Evolutionary conservation across 2,797 vertebrate genomes (phyloP), one percentile per base, ranked within the genome.

Genomic region (Urocyon cinereoargenteus): DNA sequence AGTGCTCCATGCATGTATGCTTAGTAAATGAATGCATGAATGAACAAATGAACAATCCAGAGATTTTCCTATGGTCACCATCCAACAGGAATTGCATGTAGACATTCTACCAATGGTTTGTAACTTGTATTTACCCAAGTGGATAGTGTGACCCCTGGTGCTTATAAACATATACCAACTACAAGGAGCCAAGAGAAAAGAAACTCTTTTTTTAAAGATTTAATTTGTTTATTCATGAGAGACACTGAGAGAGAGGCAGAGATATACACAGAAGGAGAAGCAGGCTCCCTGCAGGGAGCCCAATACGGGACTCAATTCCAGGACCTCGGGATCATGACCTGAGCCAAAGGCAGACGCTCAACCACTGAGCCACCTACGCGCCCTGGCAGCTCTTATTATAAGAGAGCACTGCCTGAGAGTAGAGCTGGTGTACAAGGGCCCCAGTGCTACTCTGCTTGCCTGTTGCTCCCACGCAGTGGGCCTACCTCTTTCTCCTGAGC

Each of bases 371-470:
- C 40, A 45, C 40, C 6, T 6, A 45, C 6, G 40, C 40, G 6
- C 40, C 40, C 40, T 45, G 45, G 1, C 2, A 21, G 51, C 21
- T 86, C 19, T 94, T 77, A 22, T 68, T 90, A 8, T 61, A 11
- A 24, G 36, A 55, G 31, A 86, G 53, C 22, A 3, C 28, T 34
- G 24, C 49, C 66, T 57, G 26, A 40, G 68, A 55, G n/a, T 21
- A 81, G 62, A 81, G 64, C 9, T 9, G 24, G 13, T 24, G 13
- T n/a, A 18, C 13, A 21, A 28, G 34, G 53, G 62, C 55, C 86
- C 45, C 26, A 24, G 0, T 18, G 31, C 51, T 73, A 1, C 8
- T n/a, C 82, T 6, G 1, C 4, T 1, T 7, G 19, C 2, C 31
- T 89, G 40, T 16, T 26, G 18, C 6, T 59, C 31, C 13, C 2